Evolutionary conservation across 2,113 vertebrate species (phyloP).

Genomic region (Peromyscus californicus): DNA sequence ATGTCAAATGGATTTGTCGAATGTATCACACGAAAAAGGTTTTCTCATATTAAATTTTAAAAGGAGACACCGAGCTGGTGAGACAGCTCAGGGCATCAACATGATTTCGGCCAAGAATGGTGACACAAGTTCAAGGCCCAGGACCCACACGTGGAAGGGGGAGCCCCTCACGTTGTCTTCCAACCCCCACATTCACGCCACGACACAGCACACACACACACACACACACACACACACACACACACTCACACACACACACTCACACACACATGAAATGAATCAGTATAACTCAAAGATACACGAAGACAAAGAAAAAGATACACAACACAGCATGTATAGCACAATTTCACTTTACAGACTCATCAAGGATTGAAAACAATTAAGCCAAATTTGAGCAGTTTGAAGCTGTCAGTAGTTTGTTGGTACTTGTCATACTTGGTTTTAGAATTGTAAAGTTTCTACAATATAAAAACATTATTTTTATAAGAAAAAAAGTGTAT

Average conservation of each 20-base stretch:
- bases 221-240: neutral
- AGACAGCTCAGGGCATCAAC: neutral
- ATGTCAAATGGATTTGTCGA: neutral
- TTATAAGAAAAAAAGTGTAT: slow-evolving; percentile 32
- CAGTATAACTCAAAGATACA: neutral
- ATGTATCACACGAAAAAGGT: slow-evolving; percentile 17
- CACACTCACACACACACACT: neutral
- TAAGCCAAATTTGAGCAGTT: slow-evolving; percentile 29
- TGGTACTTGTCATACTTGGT: neutral
- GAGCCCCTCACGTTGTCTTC: neutral
- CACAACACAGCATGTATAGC: slow-evolving; percentile 18
- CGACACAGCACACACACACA: neutral
- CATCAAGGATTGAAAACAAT: neutral
- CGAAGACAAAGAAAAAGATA: neutral
- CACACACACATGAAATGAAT: no score
- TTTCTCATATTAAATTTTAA: neutral
- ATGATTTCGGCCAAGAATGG: neutral
- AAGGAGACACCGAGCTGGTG: neutral
- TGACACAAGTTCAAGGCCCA: neutral
- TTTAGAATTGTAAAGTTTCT: slow-evolving; percentile 60
- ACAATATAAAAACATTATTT: slow-evolving; percentile 51
- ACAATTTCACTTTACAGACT: neutral
- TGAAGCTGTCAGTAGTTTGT: slow-evolving; percentile 34
- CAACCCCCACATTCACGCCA: neutral
- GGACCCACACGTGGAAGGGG: neutral